Percentiles rank a stretch among this genome's conserved stretches.
Evolutionary conservation across 1,140 invertebrate species (phyloP).

Genomic region (Ceratoteleas bidentatus): DNA sequence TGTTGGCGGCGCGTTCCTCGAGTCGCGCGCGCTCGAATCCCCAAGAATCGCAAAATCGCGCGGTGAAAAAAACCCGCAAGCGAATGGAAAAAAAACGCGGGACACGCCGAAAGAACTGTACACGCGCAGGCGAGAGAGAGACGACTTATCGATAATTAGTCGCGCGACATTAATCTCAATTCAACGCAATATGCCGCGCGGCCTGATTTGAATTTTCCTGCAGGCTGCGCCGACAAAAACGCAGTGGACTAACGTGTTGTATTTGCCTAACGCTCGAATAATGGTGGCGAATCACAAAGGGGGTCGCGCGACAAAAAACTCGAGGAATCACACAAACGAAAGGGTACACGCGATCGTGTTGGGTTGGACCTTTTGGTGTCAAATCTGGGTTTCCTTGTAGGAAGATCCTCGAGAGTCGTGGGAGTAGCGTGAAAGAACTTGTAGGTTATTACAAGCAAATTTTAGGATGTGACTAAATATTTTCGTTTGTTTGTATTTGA

Average conservation of each 20-base stretch:
- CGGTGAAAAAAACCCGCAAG: not conserved
- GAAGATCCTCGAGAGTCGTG: conserved; percentile 51
- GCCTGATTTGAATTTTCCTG: conserved; percentile 80
- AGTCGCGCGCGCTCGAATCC: not conserved
- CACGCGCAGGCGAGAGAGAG: conserved; percentile 28
- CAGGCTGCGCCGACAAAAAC: conserved; percentile 72
- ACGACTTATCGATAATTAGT: conserved; percentile 76
- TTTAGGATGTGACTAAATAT: too few species aligned
- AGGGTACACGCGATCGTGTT: conserved; percentile 46
- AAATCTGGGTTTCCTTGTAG: conserved; percentile 33
- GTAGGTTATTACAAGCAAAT: too few species aligned
- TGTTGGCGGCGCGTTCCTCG: conserved; percentile 23
- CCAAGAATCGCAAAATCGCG: conserved; percentile 16
- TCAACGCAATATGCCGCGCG: conserved; percentile 79
- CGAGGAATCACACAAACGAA: conserved; percentile 53
- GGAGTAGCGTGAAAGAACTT: too few species aligned
- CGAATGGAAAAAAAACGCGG: conserved; percentile 14
- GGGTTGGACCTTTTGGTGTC: conserved; percentile 60
- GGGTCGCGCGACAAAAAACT: conserved; percentile 39
- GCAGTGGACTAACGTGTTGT: conserved; percentile 73
- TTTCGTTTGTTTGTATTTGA: too few species aligned
- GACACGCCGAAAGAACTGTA: not conserved
- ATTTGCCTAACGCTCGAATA: conserved; percentile 80
- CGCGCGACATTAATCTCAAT: conserved; percentile 80
- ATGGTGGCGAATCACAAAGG: conserved; percentile 68